These are phyloP conservation scores for Emmelina monodactyla DNA, from an alignment of 2,888 invertebrate species.

Conservation along the genomic window DNA sequence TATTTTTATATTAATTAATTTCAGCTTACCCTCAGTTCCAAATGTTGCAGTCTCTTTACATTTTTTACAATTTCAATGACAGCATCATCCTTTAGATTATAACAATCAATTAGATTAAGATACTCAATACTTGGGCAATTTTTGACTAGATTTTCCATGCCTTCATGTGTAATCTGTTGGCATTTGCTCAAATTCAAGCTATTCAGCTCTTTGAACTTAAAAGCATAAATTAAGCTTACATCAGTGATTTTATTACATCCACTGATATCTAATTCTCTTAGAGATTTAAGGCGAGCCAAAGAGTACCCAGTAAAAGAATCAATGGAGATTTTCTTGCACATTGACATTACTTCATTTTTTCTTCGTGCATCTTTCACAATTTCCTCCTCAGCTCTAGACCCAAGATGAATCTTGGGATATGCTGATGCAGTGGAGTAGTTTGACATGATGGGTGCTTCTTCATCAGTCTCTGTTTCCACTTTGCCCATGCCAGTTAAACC, in stretches of 20 bases:
- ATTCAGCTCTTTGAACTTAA: constrained; percentile 70
- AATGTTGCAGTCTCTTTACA: constrained; percentile 57
- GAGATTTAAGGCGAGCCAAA: constrained; percentile 57
- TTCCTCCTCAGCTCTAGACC: constrained; percentile 74
- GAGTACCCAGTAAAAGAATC: constrained; percentile 56
- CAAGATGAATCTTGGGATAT: constrained; percentile 60
- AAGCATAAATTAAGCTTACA: constrained; percentile 72
- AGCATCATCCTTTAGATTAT: constrained; percentile 72
- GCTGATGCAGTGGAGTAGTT: constrained; percentile 15
- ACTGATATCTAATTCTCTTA: constrained; percentile 70
- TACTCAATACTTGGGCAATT: constrained; percentile 76
- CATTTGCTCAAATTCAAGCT: constrained; percentile 72
- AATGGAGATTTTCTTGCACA: constrained; percentile 63
- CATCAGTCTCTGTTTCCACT: constrained; percentile 32
- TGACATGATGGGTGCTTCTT: constrained; percentile 39
- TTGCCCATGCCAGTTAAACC: constrained; percentile 74
- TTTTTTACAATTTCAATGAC: constrained; percentile 38
- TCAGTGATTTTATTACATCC: constrained; percentile 77
- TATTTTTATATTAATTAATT: constrained; percentile 1
- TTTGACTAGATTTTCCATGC: constrained; percentile 68
- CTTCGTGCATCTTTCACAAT: constrained; percentile 72
- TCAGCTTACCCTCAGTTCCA: constrained; percentile 63
- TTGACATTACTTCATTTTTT: constrained; percentile 68
- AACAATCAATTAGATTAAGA: constrained; percentile 72
- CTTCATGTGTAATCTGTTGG: constrained; percentile 72